phyloP scores from a whole-genome alignment of 2,797 vertebrate species.

The Cyprinodon diabolis region DNA sequence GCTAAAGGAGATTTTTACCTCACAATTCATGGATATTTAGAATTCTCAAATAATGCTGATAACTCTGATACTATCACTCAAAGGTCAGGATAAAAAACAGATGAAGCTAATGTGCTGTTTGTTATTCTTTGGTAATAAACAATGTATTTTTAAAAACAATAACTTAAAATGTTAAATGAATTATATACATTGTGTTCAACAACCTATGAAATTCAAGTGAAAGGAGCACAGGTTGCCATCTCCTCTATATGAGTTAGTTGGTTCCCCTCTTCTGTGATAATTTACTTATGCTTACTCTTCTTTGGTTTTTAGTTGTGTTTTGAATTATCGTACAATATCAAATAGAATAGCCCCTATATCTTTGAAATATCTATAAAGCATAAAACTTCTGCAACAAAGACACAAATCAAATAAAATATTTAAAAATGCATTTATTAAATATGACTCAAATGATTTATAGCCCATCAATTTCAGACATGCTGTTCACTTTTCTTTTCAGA shows the following conservation, averaged over 20 bases:
- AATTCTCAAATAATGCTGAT: neutral
- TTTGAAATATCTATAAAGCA: neutral
- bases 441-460: neutral
- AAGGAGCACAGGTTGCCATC: neutral
- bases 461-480: neutral
- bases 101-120: no score
- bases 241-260: neutral
- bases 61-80: neutral
- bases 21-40: neutral
- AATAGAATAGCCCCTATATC: neutral
- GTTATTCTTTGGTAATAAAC: neutral
- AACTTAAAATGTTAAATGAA: neutral
- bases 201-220: neutral
- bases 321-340: no score
- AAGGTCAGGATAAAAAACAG: neutral
- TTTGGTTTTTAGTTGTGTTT: no score
- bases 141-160: neutral
- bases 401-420: neutral
- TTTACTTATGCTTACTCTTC: no score
- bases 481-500: neutral
- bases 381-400: neutral
- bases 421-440: neutral
- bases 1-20: neutral
- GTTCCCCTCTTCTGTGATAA: neutral
- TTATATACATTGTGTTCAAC: neutral